Conservation (phyloP, 2,797 vertebrate genomes). For the Lutjanus campechanus region DNA sequence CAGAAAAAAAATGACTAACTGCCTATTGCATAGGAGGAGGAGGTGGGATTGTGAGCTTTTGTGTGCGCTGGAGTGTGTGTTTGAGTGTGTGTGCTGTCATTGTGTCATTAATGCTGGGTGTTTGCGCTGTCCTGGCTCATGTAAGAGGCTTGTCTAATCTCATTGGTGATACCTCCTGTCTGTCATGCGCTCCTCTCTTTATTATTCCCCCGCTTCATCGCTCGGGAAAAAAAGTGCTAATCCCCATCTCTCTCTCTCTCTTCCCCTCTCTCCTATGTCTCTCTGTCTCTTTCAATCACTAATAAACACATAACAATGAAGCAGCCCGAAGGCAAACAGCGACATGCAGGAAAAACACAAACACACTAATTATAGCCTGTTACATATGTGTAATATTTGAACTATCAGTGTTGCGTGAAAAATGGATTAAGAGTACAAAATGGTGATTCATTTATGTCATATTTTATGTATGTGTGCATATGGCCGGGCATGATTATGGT, state of each 20-base stretch:
- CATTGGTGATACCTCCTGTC: slow-evolving; percentile 93
- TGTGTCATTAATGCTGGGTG: slow-evolving; percentile 94
- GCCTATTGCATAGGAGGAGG: slow-evolving; percentile 83
- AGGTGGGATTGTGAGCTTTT: slow-evolving; percentile 71
- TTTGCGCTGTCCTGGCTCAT: slow-evolving; percentile 94
- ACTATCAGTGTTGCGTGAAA: slow-evolving; percentile 80
- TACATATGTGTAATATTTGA: slow-evolving; percentile 84
- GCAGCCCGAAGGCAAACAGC: slow-evolving; percentile 78
- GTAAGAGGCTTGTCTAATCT: slow-evolving; percentile 98
- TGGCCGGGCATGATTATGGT: slow-evolving; percentile 74
- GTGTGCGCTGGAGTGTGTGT: slow-evolving; percentile 61
- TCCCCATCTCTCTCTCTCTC: slow-evolving; percentile 66
- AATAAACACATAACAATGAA: slow-evolving; percentile 87
- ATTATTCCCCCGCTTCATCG: slow-evolving; percentile 83
- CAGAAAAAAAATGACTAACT: slow-evolving; percentile 91
- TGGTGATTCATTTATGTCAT: slow-evolving; percentile 80
- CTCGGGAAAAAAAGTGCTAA: slow-evolving; percentile 65
- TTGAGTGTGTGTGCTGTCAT: slow-evolving; percentile 84
- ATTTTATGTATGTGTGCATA: slow-evolving; percentile 73
- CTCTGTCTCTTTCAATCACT: slow-evolving; percentile 82
- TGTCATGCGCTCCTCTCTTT: slow-evolving; percentile 88
- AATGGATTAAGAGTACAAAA: slow-evolving; percentile 80
- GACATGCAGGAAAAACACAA: slow-evolving; percentile 76
- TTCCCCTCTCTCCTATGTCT: slow-evolving; percentile 57
- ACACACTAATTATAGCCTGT: slow-evolving; percentile 85